Evolutionary conservation across 2,797 vertebrate species (phyloP), one percentile per base, ranked within the genome.

Genomic region (Sebastes oblongus): DNA sequence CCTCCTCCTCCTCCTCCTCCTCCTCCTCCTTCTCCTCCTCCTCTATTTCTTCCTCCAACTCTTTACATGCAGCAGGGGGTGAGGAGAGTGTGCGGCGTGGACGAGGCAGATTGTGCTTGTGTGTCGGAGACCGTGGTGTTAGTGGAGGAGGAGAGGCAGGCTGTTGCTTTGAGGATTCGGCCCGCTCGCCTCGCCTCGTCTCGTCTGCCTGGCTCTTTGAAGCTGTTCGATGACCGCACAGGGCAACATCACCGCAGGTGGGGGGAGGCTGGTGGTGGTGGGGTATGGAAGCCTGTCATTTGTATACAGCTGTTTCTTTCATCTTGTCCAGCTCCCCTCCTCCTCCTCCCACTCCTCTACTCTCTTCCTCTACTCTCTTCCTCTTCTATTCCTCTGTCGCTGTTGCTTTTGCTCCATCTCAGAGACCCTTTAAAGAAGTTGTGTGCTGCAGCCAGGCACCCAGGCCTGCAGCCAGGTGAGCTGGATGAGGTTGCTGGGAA

Each of bases 251-350:
- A 90, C 89, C 68, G 87, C 85, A 82, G 91, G 90, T 52, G 59
- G 69, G 30, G 46, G 77, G 55, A 56, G 88, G 46, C 16, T 70
- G 82, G 73, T 81, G 83, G 75, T 68, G 66, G 75, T 46, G 82
- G 84, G 86, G 84, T 86, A 84, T 83, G 83, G 90, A 88, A 81
- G 90, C 85, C 91, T 93, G 94, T 95, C 94, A 95, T 96, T 96
- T 95, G 95, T 95, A 92, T 95, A 95, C 95, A 96, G 95, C 95
- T 95, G 95, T 95, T 96, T 94, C 94, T 96, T 95, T 96, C 92
- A 95, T 96, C 94, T 93, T 75, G 77, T 82, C 73, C 81, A 22
- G 75, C 84, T 81, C 79, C 81, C 83, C 79, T 75, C 71, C 84
- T 76, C 77, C 76, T 81, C 80, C 76, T 86, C 83, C 73, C 67